phyloP scores from a whole-genome alignment of 2,113 vertebrate genomes.

The Notothenia rossii region DNA sequence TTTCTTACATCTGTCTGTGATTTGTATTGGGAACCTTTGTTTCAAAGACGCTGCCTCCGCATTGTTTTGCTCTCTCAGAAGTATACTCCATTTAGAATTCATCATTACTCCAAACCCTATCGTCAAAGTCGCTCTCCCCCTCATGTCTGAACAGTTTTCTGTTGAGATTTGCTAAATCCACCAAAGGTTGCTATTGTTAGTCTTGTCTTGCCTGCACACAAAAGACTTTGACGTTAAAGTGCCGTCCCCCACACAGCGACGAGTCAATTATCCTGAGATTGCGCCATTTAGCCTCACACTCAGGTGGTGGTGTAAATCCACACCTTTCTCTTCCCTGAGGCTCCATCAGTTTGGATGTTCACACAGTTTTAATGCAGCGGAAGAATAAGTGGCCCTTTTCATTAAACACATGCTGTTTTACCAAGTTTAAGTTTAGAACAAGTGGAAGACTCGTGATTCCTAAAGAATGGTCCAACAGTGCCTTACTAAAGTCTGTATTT shows the following conservation, averaged over 20 bases:
- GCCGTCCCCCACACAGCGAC: not conserved
- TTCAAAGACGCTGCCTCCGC: conserved; percentile 36
- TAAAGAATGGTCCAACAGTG: not conserved
- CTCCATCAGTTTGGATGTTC: conserved; percentile 20
- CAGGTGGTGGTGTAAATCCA: conserved; percentile 11
- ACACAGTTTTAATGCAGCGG: not conserved
- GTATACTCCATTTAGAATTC: conserved; percentile 41
- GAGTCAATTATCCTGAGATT: conserved; percentile 44
- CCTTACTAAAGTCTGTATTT: not conserved
- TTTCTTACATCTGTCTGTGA: conserved; percentile 31
- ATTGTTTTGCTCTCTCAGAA: conserved; percentile 27
- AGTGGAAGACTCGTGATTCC: not conserved
- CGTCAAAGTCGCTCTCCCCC: conserved; percentile 38
- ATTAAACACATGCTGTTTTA: conserved; percentile 11
- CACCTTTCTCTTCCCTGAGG: not conserved
- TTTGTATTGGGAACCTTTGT: conserved; percentile 20
- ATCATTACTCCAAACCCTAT: conserved; percentile 22
- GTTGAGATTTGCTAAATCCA: conserved; percentile 34
- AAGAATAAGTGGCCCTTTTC: conserved; percentile 11
- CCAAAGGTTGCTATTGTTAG: conserved; percentile 21
- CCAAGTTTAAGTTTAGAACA: conserved; percentile 14
- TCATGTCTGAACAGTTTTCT: conserved; percentile 39
- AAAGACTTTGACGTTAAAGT: conserved; percentile 41
- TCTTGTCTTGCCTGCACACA: conserved; percentile 23
- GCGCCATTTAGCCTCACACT: conserved; percentile 30